A percentile compares a stretch with the other conserved stretches of the same genome.
phyloP scores from a whole-genome alignment of 1,140 invertebrate species.

The Bombus consobrinus region DNA sequence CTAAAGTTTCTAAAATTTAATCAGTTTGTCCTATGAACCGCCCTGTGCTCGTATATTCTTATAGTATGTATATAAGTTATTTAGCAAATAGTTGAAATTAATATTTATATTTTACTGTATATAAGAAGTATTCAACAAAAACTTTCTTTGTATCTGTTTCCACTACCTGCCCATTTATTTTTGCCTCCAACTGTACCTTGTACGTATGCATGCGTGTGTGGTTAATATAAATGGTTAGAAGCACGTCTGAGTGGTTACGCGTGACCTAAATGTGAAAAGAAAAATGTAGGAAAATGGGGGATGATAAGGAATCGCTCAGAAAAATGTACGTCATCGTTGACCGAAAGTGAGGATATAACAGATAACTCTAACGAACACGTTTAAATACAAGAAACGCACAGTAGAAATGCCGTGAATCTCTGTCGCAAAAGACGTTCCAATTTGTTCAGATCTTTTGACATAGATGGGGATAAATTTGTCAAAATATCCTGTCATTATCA shows the following conservation, averaged over 20 bases:
- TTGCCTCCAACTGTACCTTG: not conserved
- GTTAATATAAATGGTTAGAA: not conserved
- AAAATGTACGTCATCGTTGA: not conserved
- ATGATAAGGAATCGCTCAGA: slow-evolving; percentile 14
- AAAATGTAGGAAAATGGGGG: not conserved
- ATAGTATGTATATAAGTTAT: no score
- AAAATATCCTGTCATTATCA: not conserved
- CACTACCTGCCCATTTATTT: no score
- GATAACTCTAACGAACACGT: no score
- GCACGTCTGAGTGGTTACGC: not conserved
- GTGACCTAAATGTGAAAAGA: slow-evolving; percentile 2
- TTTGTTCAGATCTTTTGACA: not conserved
- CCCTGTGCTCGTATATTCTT: no score
- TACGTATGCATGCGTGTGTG: not conserved
- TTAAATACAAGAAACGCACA: no score
- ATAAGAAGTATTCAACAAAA: no score
- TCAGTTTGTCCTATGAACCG: no score
- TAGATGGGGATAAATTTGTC: not conserved
- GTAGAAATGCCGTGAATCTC: not conserved
- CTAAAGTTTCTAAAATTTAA: no score
- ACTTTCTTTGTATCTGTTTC: no score
- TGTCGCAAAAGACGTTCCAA: not conserved
- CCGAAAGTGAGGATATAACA: not conserved
- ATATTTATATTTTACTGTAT: no score
- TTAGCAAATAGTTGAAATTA: no score